Percentiles rank a stretch among this genome's conserved stretches.
Evolutionary conservation across 2,888 invertebrate species (phyloP).

Genomic region (Lacanobia oleracea): DNA sequence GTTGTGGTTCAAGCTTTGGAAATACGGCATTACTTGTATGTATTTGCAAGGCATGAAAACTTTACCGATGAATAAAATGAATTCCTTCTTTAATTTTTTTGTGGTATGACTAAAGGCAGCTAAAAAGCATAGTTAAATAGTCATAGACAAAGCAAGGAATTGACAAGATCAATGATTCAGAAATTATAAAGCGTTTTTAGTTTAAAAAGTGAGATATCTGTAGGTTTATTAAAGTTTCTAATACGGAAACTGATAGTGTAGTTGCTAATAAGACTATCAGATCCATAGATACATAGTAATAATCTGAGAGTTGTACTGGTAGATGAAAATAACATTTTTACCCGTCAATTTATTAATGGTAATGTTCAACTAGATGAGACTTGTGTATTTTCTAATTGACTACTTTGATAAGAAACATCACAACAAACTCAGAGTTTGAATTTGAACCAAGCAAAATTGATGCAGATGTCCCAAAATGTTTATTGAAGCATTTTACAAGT

Average conservation of each 20-base stretch:
- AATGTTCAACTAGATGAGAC: too few species aligned
- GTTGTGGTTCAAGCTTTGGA: slow-evolving; percentile 7
- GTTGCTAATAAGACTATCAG: background rate
- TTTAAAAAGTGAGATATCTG: background rate
- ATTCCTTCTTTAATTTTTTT: background rate
- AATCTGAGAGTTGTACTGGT: too few species aligned
- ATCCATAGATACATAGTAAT: too few species aligned
- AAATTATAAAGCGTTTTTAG: background rate
- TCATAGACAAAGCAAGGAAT: background rate
- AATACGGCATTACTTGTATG: background rate
- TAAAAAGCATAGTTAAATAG: background rate
- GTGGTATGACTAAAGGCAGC: too few species aligned
- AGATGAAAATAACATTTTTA: too few species aligned
- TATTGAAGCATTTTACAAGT: slow-evolving; percentile 1
- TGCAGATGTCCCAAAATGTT: background rate
- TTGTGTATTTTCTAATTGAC: too few species aligned
- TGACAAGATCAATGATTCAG: background rate
- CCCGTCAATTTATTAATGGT: too few species aligned
- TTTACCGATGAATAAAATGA: too few species aligned
- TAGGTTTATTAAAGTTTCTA: background rate
- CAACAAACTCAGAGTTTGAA: background rate
- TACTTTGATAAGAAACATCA: too few species aligned
- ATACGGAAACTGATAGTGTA: background rate
- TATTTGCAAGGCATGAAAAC: background rate
- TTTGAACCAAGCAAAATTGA: background rate